Percentiles rank a stretch among this genome's conserved stretches.
phyloP scores from a whole-genome alignment of 1,140 invertebrate genomes.

The Pectinophora gossypiella region DNA sequence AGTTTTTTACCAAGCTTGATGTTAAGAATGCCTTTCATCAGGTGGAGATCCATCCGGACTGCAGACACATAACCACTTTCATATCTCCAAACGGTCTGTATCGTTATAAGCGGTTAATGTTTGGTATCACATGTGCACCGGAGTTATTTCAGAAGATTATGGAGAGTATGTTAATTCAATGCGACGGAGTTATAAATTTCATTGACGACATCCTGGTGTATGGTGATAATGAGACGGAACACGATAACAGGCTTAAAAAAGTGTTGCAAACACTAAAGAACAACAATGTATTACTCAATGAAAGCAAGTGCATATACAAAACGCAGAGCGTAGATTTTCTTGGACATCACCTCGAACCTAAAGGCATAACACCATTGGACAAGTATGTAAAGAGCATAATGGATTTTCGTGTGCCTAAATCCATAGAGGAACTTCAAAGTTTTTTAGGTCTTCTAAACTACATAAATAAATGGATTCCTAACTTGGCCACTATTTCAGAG shows the following conservation, averaged over 20 bases:
- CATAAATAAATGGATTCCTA: background rate
- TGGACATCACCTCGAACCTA: background rate
- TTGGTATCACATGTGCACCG: too few species aligned
- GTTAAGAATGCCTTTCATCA: too few species aligned
- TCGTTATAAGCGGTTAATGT: too few species aligned
- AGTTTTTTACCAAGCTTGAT: too few species aligned
- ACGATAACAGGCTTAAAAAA: background rate
- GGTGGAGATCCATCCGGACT: too few species aligned
- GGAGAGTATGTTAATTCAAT: background rate
- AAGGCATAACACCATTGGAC: background rate
- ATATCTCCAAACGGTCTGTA: conserved; percentile 1
- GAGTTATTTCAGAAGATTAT: background rate
- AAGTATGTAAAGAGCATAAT: conserved; percentile 4
- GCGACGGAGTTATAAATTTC: too few species aligned
- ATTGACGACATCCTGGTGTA: too few species aligned
- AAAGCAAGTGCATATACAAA: conserved; percentile 1
- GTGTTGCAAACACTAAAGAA: background rate
- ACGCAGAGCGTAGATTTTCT: conserved; percentile 1
- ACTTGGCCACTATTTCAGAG: background rate
- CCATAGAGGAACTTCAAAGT: conserved; percentile 5
- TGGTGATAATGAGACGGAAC: background rate
- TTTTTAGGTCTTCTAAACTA: too few species aligned
- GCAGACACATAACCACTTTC: conserved; percentile 3
- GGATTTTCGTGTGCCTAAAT: conserved; percentile 2
- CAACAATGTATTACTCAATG: too few species aligned